These are phyloP conservation scores for Platygyra sinensis DNA, from an alignment of 64 coral and sea anemone species.

Conservation along the genomic window DNA sequence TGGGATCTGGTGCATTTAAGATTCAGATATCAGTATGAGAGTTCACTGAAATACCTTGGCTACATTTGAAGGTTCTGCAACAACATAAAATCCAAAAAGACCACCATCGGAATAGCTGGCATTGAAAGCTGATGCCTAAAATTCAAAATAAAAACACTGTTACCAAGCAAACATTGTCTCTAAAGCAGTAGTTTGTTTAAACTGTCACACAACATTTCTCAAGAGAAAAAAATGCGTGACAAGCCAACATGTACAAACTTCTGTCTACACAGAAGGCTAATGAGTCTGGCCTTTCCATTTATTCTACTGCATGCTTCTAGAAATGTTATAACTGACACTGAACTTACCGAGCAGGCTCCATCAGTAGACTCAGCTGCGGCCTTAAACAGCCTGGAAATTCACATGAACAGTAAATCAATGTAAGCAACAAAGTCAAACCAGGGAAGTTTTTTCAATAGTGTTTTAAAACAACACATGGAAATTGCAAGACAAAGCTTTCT, in stretches of 20 bases:
- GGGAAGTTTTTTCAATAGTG: too few relatives aligned
- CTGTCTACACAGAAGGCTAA: neutral
- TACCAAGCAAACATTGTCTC: too few relatives aligned
- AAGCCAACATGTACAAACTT: neutral
- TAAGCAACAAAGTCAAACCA: too few relatives aligned
- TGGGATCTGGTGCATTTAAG: too few relatives aligned
- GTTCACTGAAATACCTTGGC: slow-evolving; percentile 66
- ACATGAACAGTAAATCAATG: neutral
- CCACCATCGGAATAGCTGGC: slow-evolving; percentile 84
- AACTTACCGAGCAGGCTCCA: slow-evolving; percentile 77
- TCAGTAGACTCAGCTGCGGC: slow-evolving; percentile 64
- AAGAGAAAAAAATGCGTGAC: neutral
- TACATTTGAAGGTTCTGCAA: slow-evolving; percentile 65
- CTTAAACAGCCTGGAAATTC: slow-evolving; percentile 66
- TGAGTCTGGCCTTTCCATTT: neutral
- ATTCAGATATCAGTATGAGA: too few relatives aligned
- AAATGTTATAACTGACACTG: too few relatives aligned
- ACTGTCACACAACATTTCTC: too few relatives aligned
- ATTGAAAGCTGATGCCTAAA: slow-evolving; percentile 77
- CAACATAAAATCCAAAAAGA: slow-evolving; percentile 82
- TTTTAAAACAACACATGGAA: too few relatives aligned
- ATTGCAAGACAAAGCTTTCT: too few relatives aligned
- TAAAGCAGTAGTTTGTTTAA: too few relatives aligned
- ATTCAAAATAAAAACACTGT: slow-evolving; percentile 1
- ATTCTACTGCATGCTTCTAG: neutral